Percentiles rank a stretch among this genome's conserved stretches.
Conservation (phyloP, 2,888 invertebrate species). For the Volucella inflata region DNA sequence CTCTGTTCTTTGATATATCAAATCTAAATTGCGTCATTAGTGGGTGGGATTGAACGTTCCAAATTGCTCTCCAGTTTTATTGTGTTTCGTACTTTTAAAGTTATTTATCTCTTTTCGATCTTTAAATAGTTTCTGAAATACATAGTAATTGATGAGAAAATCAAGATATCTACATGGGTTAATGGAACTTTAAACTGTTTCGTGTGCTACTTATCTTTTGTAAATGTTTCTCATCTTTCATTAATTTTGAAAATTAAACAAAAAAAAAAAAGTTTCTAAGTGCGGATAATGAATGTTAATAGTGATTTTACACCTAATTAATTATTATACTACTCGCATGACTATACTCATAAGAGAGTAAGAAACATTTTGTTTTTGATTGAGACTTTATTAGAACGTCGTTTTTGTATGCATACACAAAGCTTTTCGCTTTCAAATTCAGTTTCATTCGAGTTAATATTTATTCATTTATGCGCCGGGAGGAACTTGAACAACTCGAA, state of each 20-base stretch:
- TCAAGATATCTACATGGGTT: slow-evolving; percentile 7
- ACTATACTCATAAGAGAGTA: not conserved
- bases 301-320: slow-evolving; percentile 3
- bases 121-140: slow-evolving; percentile 1
- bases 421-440: slow-evolving; percentile 22
- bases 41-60: slow-evolving; percentile 55
- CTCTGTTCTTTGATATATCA: slow-evolving; percentile 31
- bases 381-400: not conserved
- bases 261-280: slow-evolving; percentile 16
- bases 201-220: slow-evolving; percentile 33
- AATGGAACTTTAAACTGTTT: slow-evolving; percentile 53
- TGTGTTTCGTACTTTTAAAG: slow-evolving; percentile 17
- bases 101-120: slow-evolving; percentile 30
- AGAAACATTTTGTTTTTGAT: not conserved
- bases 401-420: not conserved
- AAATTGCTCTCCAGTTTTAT: slow-evolving; percentile 40
- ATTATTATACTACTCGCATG: not conserved
- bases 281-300: slow-evolving; percentile 10
- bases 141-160: not conserved
- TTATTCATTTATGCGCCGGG: slow-evolving; percentile 26
- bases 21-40: slow-evolving; percentile 64
- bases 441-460: not conserved
- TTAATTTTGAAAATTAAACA: not conserved
- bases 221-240: not conserved
- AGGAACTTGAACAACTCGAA: not conserved